Base-by-base conservation (phyloP, 2,797 vertebrate species). In the Bovichtus variegatus region DNA sequence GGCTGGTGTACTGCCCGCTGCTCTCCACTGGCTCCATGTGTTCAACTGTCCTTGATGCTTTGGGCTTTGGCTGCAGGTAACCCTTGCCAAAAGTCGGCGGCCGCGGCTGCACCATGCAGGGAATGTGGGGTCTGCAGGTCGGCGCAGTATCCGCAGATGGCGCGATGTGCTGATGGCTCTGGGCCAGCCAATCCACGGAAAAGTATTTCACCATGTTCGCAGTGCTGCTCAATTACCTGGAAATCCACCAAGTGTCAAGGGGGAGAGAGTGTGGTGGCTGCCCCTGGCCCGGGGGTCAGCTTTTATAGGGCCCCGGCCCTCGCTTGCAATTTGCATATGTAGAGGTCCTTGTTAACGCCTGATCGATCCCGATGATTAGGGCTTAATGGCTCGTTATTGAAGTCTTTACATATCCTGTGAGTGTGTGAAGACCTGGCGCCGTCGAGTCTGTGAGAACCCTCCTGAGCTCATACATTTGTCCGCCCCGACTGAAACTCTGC, bases 331-430 rank as follows among this genome's bases (percentile, higher is more conserved):
- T 95, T 93, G 83, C 95, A 96, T 94, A 89, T 94, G 92, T 82
- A 92, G 86, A 82, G 81, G 25, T 46, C 65, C 87, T 83, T 90
- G 90, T 94, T 93, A 94, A 92, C 90, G 90, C 89, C 91, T 82
- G 92, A 94, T 95, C 92, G 90, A 94, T 93, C 90, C 89, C 84
- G 68, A 91, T 94, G 94, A 96, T 95, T 94, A 92, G 88, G 58
- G 78, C 78, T 93, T 95, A 95, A 95, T 95, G 89, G 92, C 90
- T 94, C 94, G 88, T 95, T 95, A 94, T 89, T 95, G 93, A 94
- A 93, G 93, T 92, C 92, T 94, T 94, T 90, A 94, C 93, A 93
- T 93, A 92, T 95, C 94, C 94, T 94, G 92, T 93, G 93, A 94
- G 89, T 86, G 94, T 95, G 95, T 90, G 94, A 94, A 94, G 87